Base-by-base conservation (phyloP, 1,140 invertebrate species). In the Leucophenga varia region DNA sequence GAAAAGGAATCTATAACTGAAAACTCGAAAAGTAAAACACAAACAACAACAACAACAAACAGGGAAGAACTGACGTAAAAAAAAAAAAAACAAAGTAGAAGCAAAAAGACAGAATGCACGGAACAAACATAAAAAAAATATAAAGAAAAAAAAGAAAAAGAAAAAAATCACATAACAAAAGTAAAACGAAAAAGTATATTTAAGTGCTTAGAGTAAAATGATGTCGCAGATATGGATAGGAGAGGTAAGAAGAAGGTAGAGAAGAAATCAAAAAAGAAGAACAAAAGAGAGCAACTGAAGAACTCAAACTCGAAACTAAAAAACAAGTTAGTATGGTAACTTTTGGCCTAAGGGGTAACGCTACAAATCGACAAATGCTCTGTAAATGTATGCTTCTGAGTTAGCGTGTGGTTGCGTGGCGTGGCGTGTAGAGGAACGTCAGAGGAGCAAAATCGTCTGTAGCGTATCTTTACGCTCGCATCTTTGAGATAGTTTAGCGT, bases 151-250 rank as follows among this genome's bases (percentile, higher is more conserved):
- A n/a, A n/a, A n/a, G n/a, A n/a, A n/a, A n/a, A n/a, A n/a, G n/a
- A n/a, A n/a, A n/a, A n/a, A n/a, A n/a, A n/a, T n/a, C n/a, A n/a
- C n/a, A n/a, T n/a, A n/a, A n/a, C n/a, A n/a, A n/a, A n/a, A n/a
- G n/a, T n/a, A n/a, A 25, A 25, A 25, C 56, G 48, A 61, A 59
- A 67, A 67, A 67, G 63, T 67, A 67, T 67, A 67, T 70, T 70
- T 70, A 70, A 70, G 65, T 65, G 65, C 65, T 70, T 70, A 70
- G 63, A 70, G 65, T 70, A 65, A 70, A 70, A 70, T 70, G 65
- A 70, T 70, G 65, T 70, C 65, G 65, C 65, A 70, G n/a, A n/a
- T n/a, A n/a, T n/a, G n/a, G n/a, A n/a, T n/a, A n/a, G n/a, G n/a
- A n/a, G n/a, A n/a, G n/a, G n/a, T n/a, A n/a, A n/a, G n/a, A n/a